Base-by-base conservation (phyloP, 2,797 vertebrate species). In the Arnoldichthys spilopterus region DNA sequence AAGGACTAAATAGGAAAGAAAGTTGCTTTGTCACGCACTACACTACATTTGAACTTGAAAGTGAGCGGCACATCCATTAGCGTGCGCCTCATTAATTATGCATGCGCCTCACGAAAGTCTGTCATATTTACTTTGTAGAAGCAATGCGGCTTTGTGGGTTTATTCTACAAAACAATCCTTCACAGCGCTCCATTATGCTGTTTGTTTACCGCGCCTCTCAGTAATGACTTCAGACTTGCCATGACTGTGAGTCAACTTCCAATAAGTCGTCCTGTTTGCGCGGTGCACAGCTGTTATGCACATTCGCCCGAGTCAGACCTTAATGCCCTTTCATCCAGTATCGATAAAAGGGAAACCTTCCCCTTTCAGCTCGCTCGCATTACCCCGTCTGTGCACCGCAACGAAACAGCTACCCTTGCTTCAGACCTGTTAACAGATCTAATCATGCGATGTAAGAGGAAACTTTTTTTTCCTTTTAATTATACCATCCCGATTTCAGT, bases 51-150 rank as follows among this genome's bases (percentile, higher is more conserved):
- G 32, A 59, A 71, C 30, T 71, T 77, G 24, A 76, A 82, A 62
- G 56, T 54, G 62, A 71, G 66, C 58, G 51, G 32, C 72, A n/a
- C 62, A 32, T 71, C 69, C 49, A 75, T 53, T 67, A 70, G 53
- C 28, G 54, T 69, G 40, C 53, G 7, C 56, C 68, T 72, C 56
- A 69, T 77, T 71, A 72, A 78, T 80, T 82, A 77, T 69, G 68
- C 71, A 78, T 80, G 63, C 43, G 32, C 68, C 63, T 79, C 49
- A 32, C 45, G 59, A 11, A 73, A 79, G 74, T 64, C n/a, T 66
- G 74, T 45, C 51, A 40, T 28, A 79, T 78, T 72, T 68, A 24
- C 61, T 80, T 67, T 64, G 30, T 66, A n/a, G 70, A 63, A 45
- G 62, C 64, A 6, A 69, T 5, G 59, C 6, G 5, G 51, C 64